Percentiles rank a stretch among this genome's conserved stretches.
Conservation (phyloP, 2,113 vertebrate genomes). For the Poecile atricapillus region DNA sequence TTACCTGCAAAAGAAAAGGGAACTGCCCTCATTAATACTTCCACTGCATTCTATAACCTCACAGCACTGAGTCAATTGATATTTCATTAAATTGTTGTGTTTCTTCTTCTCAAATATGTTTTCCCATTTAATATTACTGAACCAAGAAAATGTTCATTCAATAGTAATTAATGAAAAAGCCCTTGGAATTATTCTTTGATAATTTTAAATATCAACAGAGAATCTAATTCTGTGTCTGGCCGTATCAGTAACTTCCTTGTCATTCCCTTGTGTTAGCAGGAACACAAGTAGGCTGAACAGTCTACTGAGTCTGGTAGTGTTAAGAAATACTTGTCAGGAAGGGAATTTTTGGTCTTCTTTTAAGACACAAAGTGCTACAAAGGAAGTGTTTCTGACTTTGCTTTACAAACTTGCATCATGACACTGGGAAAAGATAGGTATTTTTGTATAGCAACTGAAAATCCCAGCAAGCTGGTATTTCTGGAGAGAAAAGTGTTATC, state of each 20-base stretch:
- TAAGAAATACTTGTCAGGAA: constrained; percentile 6
- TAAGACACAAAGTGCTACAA: background rate
- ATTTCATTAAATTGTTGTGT: constrained; percentile 24
- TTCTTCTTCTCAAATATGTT: background rate
- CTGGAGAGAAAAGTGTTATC: background rate
- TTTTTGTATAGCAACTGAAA: background rate
- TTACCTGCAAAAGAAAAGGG: constrained; percentile 6
- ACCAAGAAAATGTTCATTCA: constrained; percentile 7
- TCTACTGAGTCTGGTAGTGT: background rate
- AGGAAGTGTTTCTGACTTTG: constrained; percentile 16
- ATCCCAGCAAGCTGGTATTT: background rate
- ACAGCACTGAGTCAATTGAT: constrained; percentile 10
- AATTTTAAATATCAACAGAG: background rate
- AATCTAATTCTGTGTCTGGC: background rate
- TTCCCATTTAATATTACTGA: constrained; percentile 21
- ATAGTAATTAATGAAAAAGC: constrained; percentile 17
- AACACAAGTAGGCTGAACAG: background rate
- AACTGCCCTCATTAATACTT: constrained; percentile 11
- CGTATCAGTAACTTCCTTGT: background rate
- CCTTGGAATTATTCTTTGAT: constrained; percentile 47
- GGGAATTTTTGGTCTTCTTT: background rate
- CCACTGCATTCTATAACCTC: background rate
- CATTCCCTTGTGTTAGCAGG: background rate
- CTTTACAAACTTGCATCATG: background rate
- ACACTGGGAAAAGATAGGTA: background rate